phyloP scores from a whole-genome alignment of 1,140 invertebrate species.

The Drosophila rhopaloa region DNA sequence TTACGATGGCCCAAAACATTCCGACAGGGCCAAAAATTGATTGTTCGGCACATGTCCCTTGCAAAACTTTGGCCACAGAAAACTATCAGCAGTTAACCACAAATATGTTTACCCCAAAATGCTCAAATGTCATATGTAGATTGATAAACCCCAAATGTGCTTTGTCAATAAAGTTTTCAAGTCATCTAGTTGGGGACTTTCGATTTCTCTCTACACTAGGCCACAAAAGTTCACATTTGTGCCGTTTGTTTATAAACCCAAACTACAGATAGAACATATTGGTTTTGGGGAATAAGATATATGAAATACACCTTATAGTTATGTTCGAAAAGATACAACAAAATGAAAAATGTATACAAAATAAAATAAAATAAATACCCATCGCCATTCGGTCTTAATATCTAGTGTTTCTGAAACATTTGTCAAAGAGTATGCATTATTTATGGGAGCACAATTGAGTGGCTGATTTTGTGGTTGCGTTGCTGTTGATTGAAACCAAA shows the following conservation, averaged over 20 bases:
- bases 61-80: slow-evolving; percentile 57
- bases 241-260: too few relatives aligned
- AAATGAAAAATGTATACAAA: too few relatives aligned
- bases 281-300: too few relatives aligned
- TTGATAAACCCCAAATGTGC: slow-evolving; percentile 41
- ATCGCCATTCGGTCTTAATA: neutral
- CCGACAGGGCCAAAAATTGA: slow-evolving; percentile 40
- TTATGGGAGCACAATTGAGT: slow-evolving; percentile 22
- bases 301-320: neutral
- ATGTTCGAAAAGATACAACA: neutral
- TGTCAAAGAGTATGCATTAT: slow-evolving; percentile 27
- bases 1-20: slow-evolving; percentile 43
- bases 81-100: slow-evolving; percentile 69
- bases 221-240: neutral
- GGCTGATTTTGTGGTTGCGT: slow-evolving; percentile 54
- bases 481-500: slow-evolving; percentile 64
- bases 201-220: slow-evolving; percentile 2
- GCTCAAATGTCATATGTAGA: slow-evolving; percentile 45
- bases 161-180: slow-evolving; percentile 42
- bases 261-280: too few relatives aligned
- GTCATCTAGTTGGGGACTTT: slow-evolving; percentile 22
- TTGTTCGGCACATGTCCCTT: slow-evolving; percentile 39
- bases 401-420: neutral
- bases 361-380: too few relatives aligned
- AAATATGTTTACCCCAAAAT: slow-evolving; percentile 65